These are phyloP conservation scores for Tympanoctomys barrerae DNA, from an alignment of 2,797 vertebrate genomes.

Conservation along the genomic window DNA sequence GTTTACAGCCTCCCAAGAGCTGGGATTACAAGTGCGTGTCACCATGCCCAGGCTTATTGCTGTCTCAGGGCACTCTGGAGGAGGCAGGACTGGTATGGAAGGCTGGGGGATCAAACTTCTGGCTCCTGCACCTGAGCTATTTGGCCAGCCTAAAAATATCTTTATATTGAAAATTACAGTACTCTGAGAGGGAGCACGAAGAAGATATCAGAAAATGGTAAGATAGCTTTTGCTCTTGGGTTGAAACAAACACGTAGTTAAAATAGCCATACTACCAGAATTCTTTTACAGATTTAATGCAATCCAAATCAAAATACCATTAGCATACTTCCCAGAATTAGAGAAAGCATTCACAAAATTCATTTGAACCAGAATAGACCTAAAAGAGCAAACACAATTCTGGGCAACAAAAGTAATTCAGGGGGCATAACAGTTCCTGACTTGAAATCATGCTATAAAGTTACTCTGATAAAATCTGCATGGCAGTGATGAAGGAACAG, in stretches of 20 bases:
- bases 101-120: no score
- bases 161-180: no score
- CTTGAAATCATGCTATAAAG: not conserved
- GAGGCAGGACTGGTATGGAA: no score
- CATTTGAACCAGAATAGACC: not conserved
- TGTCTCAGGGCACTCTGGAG: no score
- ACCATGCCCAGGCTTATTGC: no score
- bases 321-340: not conserved
- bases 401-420: not conserved
- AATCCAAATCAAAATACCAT: not conserved
- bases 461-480: not conserved
- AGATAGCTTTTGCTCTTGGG: not conserved
- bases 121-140: no score
- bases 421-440: not conserved
- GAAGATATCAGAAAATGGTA: not conserved
- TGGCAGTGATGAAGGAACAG: not conserved
- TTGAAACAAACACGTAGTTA: not conserved
- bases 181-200: not conserved
- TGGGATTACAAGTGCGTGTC: no score
- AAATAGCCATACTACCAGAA: not conserved
- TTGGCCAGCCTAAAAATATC: no score
- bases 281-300: not conserved
- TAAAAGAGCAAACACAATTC: not conserved
- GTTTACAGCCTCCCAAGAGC: no score
- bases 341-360: not conserved